Evolutionary conservation across 2,113 vertebrate species (phyloP).

Genomic region (Lipotes vexillifer): DNA sequence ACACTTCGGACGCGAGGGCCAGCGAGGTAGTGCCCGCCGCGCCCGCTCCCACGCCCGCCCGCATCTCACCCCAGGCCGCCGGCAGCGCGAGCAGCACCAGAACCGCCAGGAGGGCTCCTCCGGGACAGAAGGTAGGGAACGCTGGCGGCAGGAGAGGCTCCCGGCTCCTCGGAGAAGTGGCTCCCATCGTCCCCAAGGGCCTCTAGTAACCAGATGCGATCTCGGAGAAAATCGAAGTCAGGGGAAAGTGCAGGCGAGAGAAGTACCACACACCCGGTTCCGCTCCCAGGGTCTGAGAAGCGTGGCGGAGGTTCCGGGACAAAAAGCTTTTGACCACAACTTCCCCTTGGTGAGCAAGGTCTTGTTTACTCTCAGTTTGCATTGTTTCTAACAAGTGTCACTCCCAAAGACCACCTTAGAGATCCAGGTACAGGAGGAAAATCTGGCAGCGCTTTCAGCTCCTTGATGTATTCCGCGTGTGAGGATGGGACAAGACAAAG

Average conservation of each 20-base stretch:
- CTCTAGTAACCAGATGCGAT: background rate
- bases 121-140: accelerated
- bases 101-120: background rate
- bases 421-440: background rate
- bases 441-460: background rate
- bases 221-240: background rate
- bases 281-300: background rate
- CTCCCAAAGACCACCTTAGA: background rate
- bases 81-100: background rate
- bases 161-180: no score
- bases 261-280: background rate
- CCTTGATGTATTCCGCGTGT: accelerated
- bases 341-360: background rate
- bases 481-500: background rate
- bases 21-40: no score
- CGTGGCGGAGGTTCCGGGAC: background rate
- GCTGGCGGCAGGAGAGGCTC: accelerated
- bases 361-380: background rate
- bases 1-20: accelerated
- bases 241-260: accelerated
- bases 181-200: background rate
- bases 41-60: background rate
- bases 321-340: background rate
- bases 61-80: background rate
- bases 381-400: background rate